Conservation (phyloP, 2,888 invertebrate species). For the Lycia hirtaria region DNA sequence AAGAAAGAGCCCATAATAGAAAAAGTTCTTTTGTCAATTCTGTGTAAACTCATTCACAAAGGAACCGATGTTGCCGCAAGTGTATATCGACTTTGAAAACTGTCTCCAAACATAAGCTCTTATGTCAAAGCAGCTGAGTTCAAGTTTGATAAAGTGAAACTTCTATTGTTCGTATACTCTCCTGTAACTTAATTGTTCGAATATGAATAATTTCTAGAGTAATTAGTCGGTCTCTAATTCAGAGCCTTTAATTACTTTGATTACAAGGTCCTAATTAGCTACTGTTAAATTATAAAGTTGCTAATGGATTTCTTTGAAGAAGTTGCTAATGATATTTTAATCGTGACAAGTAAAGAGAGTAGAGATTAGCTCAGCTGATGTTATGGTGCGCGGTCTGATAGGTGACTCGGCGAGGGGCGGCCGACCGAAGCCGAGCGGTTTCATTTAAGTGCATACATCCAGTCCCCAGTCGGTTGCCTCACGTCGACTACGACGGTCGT, state of each 20-base stretch:
- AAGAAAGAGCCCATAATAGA: constrained; percentile 45
- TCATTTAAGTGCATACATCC: constrained; percentile 34
- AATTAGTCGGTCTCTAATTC: constrained; percentile 29
- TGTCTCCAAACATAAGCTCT: constrained; percentile 13
- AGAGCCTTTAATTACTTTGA: constrained; percentile 23
- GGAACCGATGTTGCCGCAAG: constrained; percentile 38
- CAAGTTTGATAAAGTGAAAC: constrained; percentile 1
- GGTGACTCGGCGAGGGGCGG: constrained; percentile 42
- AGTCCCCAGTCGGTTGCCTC: constrained; percentile 60
- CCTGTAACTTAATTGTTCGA: constrained; percentile 21
- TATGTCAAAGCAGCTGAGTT: constrained; percentile 11
- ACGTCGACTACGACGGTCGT: constrained; percentile 60
- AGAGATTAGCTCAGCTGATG: constrained; percentile 58
- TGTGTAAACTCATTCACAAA: constrained; percentile 54
- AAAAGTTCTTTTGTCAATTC: constrained; percentile 54
- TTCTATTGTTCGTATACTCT: constrained; percentile 17
- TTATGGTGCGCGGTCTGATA: constrained; percentile 47
- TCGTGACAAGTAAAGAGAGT: constrained; percentile 30
- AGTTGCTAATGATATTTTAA: constrained; percentile 34
- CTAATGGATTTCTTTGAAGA: constrained; percentile 26
- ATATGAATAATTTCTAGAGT: constrained; percentile 24
- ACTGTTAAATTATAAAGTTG: constrained; percentile 18
- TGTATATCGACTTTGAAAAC: constrained; percentile 28
- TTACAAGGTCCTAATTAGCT: constrained; percentile 30
- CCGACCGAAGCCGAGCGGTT: constrained; percentile 40